phyloP scores from a whole-genome alignment of 2,888 invertebrate species.

The Hylaea fasciaria region DNA sequence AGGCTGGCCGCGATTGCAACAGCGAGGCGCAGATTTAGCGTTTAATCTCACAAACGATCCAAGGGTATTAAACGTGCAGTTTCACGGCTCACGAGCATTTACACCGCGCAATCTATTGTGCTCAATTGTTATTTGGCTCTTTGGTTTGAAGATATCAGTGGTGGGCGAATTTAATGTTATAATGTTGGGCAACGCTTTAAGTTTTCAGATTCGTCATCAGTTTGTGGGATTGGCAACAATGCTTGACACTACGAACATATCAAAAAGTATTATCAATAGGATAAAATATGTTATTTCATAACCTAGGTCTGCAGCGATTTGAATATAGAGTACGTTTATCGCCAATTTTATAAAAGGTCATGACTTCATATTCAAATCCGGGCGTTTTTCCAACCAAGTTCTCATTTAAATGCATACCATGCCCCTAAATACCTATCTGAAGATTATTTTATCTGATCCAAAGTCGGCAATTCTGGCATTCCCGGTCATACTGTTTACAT shows the following conservation, averaged over 20 bases:
- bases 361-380: conserved; percentile 1
- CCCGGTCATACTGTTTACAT: conserved; percentile 29
- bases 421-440: not conserved
- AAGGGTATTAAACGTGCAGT: conserved; percentile 55
- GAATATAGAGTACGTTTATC: not conserved
- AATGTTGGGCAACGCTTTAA: too few relatives aligned
- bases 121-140: conserved; percentile 29
- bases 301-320: too few relatives aligned
- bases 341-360: conserved; percentile 4
- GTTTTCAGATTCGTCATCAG: too few relatives aligned
- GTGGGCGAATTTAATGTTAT: too few relatives aligned
- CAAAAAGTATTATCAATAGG: too few relatives aligned
- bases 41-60: conserved; percentile 59
- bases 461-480: conserved; percentile 27
- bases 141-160: not conserved
- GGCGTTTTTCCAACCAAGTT: not conserved
- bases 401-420: conserved; percentile 16
- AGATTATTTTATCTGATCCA: conserved; percentile 10
- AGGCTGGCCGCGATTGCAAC: conserved; percentile 52
- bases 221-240: too few relatives aligned
- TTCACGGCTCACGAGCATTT: conserved; percentile 46
- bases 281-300: too few relatives aligned
- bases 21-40: conserved; percentile 53
- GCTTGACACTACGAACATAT: too few relatives aligned
- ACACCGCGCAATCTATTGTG: conserved; percentile 26